phyloP scores from a whole-genome alignment of 2,113 vertebrate genomes.

The Pandion haliaetus region DNA sequence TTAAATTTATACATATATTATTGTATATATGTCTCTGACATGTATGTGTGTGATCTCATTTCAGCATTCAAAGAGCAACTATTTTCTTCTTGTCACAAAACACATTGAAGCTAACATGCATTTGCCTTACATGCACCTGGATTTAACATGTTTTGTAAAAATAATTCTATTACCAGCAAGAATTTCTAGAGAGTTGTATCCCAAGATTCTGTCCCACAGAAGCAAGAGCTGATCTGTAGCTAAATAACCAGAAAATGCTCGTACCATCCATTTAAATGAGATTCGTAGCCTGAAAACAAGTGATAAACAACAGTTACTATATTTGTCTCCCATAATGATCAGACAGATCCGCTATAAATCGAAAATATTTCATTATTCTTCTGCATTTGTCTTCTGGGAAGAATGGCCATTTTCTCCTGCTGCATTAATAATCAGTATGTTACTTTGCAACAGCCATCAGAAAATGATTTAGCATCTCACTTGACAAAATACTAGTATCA shows the following conservation, averaged over 20 bases:
- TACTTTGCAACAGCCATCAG: neutral
- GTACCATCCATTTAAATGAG: conserved; percentile 98
- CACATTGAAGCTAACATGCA: neutral
- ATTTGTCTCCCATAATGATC: neutral
- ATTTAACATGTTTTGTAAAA: neutral
- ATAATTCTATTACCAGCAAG: conserved; percentile 83
- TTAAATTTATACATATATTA: neutral
- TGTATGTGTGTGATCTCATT: neutral
- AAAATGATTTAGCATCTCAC: neutral
- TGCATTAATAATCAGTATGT: neutral
- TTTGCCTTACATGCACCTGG: neutral
- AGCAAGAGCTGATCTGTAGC: conserved; percentile 96
- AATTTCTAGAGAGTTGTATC: conserved; percentile 92
- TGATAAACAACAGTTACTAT: neutral
- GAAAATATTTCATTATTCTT: neutral
- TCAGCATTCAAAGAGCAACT: neutral
- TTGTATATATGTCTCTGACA: too few species aligned
- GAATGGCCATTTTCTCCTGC: neutral
- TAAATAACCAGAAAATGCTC: conserved; percentile 96
- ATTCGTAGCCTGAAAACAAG: conserved; percentile 84
- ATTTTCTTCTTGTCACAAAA: neutral
- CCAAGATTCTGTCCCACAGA: conserved; percentile 95
- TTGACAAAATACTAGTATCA: neutral
- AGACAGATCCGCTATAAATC: neutral
- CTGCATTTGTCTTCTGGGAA: neutral